Evolutionary conservation across 2,113 vertebrate species (phyloP).

Genomic region (Cephalopterus ornatus): DNA sequence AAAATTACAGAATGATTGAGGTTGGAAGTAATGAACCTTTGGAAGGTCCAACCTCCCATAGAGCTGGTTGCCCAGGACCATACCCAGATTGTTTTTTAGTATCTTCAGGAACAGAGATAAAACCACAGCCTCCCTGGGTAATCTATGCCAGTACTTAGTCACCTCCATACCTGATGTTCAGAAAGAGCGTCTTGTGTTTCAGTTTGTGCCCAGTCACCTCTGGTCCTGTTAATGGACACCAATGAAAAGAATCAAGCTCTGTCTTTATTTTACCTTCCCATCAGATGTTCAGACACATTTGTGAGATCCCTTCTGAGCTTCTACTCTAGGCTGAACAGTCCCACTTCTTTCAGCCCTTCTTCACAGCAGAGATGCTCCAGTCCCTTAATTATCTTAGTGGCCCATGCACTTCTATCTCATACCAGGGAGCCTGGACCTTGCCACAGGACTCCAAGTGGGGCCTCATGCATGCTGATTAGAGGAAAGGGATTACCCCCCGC

Average conservation of each 20-base stretch:
- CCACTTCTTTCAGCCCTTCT: background rate
- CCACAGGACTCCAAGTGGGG: background rate
- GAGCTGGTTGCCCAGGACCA: background rate
- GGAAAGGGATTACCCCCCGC: background rate
- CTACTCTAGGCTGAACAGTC: background rate
- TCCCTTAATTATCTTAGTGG: background rate
- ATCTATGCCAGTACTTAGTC: background rate
- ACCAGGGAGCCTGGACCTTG: background rate
- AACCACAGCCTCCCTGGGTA: background rate
- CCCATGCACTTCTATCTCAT: accelerated
- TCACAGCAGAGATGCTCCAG: background rate
- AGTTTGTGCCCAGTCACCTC: background rate
- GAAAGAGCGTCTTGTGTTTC: background rate
- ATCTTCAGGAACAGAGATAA: background rate
- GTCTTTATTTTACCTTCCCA: background rate
- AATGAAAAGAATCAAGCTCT: background rate
- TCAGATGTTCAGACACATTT: background rate
- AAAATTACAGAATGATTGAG: background rate
- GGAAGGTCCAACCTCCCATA: background rate
- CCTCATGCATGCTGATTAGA: background rate
- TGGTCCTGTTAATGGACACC: background rate
- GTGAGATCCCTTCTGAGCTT: background rate
- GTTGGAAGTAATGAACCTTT: background rate
- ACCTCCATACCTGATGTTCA: background rate
- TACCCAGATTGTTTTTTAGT: background rate